Percentiles rank a stretch among this genome's conserved stretches.
These are phyloP conservation scores for Lacerta agilis DNA, from an alignment of 2,797 vertebrate genomes.

Conservation along the genomic window DNA sequence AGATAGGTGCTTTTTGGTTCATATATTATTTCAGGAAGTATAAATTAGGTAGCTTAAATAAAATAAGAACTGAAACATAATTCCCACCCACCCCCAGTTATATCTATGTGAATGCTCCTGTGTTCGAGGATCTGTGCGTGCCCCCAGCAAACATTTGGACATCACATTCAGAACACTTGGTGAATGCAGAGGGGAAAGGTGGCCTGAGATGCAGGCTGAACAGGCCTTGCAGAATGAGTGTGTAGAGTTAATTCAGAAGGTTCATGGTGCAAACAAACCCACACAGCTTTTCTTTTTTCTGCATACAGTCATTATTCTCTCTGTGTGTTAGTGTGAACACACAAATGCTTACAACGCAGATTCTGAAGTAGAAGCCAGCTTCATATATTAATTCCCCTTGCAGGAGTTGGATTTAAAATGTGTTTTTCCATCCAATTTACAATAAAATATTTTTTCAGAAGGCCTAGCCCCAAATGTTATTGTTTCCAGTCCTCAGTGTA, in stretches of 20 bases:
- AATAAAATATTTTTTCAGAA: neutral
- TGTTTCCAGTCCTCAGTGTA: neutral
- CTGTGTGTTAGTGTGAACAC: neutral
- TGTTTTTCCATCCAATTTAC: neutral
- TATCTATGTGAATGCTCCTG: neutral
- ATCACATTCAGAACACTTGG: neutral
- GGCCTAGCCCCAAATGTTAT: neutral
- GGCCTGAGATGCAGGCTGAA: neutral
- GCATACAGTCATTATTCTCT: neutral
- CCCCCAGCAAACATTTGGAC: neutral
- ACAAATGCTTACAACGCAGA: neutral
- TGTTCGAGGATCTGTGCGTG: neutral
- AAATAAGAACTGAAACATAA: too few relatives aligned
- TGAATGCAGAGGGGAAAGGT: neutral
- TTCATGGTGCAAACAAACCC: neutral
- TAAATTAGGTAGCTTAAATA: too few relatives aligned
- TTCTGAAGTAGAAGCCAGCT: neutral
- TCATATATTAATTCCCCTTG: neutral
- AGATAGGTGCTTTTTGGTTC: too few relatives aligned
- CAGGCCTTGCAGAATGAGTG: neutral
- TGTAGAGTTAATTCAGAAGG: neutral
- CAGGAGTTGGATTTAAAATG: neutral
- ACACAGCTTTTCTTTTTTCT: neutral
- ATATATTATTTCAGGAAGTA: too few relatives aligned
- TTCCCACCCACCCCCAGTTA: too few relatives aligned